These are phyloP conservation scores for Lonchura striata DNA, from an alignment of 2,113 vertebrate genomes.

Conservation along the genomic window DNA sequence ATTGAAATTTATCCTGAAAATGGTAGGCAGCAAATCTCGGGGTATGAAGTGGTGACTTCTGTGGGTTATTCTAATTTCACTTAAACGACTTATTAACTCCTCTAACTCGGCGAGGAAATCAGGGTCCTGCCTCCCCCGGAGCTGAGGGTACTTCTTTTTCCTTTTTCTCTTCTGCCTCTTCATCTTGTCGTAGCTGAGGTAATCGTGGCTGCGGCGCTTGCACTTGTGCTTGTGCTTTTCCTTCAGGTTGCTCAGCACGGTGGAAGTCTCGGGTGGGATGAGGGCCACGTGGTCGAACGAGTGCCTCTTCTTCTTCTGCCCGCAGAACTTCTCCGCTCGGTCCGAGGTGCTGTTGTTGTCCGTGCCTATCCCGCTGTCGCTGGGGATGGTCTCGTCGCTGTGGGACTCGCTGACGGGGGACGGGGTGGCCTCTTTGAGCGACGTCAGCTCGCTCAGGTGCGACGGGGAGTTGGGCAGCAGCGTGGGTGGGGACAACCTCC, in stretches of 20 bases:
- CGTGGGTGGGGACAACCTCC: slow-evolving; percentile 79
- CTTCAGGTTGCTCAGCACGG: slow-evolving; percentile 79
- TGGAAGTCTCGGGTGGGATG: slow-evolving; percentile 70
- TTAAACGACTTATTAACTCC: slow-evolving; percentile 85
- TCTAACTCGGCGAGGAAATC: slow-evolving; percentile 91
- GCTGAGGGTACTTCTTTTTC: slow-evolving; percentile 94
- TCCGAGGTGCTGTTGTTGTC: slow-evolving; percentile 93
- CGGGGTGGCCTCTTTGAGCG: slow-evolving; percentile 88
- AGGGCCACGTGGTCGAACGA: slow-evolving; percentile 84
- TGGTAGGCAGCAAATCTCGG: slow-evolving; percentile 87
- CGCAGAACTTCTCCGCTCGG: slow-evolving; percentile 82
- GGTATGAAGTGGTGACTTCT: slow-evolving; percentile 83
- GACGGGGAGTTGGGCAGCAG: slow-evolving; percentile 82
- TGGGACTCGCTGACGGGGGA: slow-evolving; percentile 97
- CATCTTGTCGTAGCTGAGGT: slow-evolving; percentile 86
- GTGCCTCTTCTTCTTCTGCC: slow-evolving; percentile 81
- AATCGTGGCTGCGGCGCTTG: slow-evolving; percentile 85
- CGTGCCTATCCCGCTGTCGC: slow-evolving; percentile 90
- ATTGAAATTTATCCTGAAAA: slow-evolving; percentile 88
- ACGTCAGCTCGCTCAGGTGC: slow-evolving; percentile 86
- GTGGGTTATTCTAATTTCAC: slow-evolving; percentile 89
- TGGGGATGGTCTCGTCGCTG: slow-evolving; percentile 89
- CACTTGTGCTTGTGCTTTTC: slow-evolving; percentile 93
- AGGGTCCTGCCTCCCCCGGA: slow-evolving; percentile 88
- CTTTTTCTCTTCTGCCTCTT: slow-evolving; percentile 93